Base-by-base conservation (phyloP, 2,113 vertebrate species). In the Oryzias melastigma region DNA sequence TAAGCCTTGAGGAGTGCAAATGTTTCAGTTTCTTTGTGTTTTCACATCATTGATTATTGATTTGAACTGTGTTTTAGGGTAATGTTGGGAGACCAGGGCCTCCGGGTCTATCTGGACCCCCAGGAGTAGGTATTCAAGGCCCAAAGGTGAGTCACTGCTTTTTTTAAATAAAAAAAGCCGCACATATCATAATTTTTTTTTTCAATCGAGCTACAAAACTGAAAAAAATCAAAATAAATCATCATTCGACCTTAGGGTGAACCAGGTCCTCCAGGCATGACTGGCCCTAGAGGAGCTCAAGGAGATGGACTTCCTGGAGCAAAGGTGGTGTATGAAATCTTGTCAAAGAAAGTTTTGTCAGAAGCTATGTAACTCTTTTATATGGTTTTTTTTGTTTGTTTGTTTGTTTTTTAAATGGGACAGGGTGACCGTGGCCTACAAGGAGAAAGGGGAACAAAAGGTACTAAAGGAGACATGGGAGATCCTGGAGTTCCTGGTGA, bases 71-170 rank as follows among this genome's bases (percentile, higher is more conserved):
- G 7, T 73, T 82, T 81, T 55, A 96, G 95, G 95, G 95, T 65
- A 85, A 86, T 77, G 27, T 56, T 52, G 95, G 95, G 57, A 90
- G 92, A 13, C 72, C 87, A 80, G 95, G 95, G 41, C 82, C 83
- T 40, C 77, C 88, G 56, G 95, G 95, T n/a, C 86, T 91, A 71
- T 22, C 56, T 56, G 95, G 95, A 68, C 92, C 92, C 68, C 87
- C 84, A 52, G 95, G 95, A 56, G 93, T 93, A 82, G 93, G 94
- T 60, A 87, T 94, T 85, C 95, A 95, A 88, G 95, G 95, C 48
- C 82, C 85, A 72, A 97, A 96, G 93, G 95, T 95, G 92, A 71
- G 55, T 48, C 35, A 5, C 2, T 22, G 17, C 8, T 69, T 54
- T 47, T 3, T 41, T 29, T n/a, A 51, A 43, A 16, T 40, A 8